Percentiles rank a stretch among this genome's conserved stretches.
phyloP scores from a whole-genome alignment of 2,113 vertebrate genomes.

The Actinemys pallida region DNA sequence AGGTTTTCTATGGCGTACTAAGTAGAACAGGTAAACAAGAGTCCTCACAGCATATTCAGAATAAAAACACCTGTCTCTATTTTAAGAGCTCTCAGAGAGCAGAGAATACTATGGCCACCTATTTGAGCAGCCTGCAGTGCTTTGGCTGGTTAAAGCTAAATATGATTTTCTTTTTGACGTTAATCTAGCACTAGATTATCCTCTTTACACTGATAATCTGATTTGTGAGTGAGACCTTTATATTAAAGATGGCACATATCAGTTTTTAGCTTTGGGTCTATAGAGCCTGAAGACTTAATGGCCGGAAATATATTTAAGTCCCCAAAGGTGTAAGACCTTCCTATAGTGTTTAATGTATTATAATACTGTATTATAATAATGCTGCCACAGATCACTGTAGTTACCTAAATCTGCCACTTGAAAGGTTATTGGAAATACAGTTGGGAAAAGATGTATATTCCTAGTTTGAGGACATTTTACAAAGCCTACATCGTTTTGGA shows the following conservation, averaged over 20 bases:
- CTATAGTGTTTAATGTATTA: not conserved
- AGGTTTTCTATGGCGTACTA: not conserved
- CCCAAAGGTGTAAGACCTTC: not conserved
- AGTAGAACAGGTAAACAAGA: not conserved
- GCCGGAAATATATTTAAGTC: not conserved
- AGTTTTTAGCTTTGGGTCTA: not conserved
- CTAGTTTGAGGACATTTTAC: not conserved
- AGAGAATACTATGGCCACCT: not conserved
- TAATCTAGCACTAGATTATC: not conserved
- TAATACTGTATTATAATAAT: not conserved
- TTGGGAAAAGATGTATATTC: not conserved
- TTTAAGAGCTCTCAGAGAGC: not conserved
- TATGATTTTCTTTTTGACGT: not conserved
- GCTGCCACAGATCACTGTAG: not conserved
- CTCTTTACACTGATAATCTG: not conserved
- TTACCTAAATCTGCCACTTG: not conserved
- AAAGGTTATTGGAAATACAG: not conserved
- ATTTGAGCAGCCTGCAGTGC: not conserved
- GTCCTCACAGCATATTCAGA: not conserved
- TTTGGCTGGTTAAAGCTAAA: not conserved
- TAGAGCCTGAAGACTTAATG: not conserved
- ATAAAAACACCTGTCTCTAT: not conserved
- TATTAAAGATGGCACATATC: not conserved
- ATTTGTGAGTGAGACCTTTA: not conserved
- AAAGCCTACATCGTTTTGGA: not conserved